These are phyloP conservation scores for Hydrozoanthus tunicans DNA, from an alignment of 64 coral and sea anemone genomes.

Conservation along the genomic window DNA sequence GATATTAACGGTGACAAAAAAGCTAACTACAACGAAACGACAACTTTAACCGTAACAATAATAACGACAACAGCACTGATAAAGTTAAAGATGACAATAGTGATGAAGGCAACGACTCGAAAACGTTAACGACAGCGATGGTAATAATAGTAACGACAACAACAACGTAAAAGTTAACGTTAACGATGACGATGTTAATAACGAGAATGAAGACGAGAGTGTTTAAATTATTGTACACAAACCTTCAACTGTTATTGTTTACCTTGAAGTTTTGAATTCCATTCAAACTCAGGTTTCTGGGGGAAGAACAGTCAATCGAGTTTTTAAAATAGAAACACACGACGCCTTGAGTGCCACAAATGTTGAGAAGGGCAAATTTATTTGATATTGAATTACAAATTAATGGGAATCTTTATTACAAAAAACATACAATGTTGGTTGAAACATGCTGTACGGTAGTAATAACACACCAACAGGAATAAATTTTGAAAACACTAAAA, in stretches of 20 bases:
- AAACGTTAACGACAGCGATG: background rate
- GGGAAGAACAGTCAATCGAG: background rate
- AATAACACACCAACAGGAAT: background rate
- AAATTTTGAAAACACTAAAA: background rate
- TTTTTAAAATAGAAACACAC: too few species aligned
- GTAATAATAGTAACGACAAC: background rate
- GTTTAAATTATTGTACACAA: background rate
- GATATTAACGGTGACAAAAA: background rate
- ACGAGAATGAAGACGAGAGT: background rate
- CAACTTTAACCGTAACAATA: too few species aligned
- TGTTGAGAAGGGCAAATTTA: too few species aligned
- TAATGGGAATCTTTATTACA: too few species aligned
- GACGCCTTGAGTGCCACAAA: too few species aligned
- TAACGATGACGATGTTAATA: background rate
- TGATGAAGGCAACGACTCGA: too few species aligned
- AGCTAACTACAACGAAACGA: too few species aligned
- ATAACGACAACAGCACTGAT: too few species aligned
- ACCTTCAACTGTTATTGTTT: background rate
- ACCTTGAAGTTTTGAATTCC: constrained; percentile 93
- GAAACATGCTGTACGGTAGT: too few species aligned
- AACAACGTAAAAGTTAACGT: background rate
- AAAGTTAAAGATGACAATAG: too few species aligned
- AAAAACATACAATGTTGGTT: too few species aligned
- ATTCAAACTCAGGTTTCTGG: constrained; percentile 78
- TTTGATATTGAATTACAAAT: too few species aligned